These are phyloP conservation scores for Eolophus roseicapilla DNA, from an alignment of 2,113 vertebrate genomes.

Conservation along the genomic window DNA sequence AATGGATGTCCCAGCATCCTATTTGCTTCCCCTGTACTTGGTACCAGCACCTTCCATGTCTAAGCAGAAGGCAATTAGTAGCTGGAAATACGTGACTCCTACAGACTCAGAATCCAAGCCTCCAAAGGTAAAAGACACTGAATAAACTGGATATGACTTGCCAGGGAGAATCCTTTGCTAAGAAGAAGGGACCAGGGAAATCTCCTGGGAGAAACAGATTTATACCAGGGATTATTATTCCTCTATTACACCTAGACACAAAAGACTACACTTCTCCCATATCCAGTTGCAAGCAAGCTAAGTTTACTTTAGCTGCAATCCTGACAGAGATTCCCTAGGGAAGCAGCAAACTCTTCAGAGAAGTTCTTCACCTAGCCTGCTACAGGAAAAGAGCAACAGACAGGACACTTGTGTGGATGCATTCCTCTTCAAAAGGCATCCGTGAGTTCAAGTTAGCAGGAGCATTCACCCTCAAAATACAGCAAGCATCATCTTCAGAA, in stretches of 20 bases:
- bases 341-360: constrained; percentile 2
- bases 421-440: neutral
- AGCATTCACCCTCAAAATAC: neutral
- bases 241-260: constrained; percentile 5
- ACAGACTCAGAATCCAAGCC: neutral
- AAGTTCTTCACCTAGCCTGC: neutral
- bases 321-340: constrained; percentile 14
- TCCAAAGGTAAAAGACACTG: neutral
- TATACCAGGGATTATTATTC: neutral
- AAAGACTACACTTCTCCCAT: neutral
- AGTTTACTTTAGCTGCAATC: constrained; percentile 29
- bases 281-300: neutral
- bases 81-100: neutral
- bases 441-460: neutral
- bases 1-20: neutral
- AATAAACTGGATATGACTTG: neutral
- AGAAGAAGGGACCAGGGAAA: neutral
- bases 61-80: neutral
- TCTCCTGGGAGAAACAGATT: constrained; percentile 13
- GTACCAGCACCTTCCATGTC: neutral
- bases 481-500: neutral
- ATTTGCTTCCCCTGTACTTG: neutral
- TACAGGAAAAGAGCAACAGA: neutral
- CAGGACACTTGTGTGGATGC: neutral
- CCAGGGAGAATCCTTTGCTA: neutral